Evolutionary conservation across 2,113 vertebrate genomes (phyloP).

Genomic region (Myotis lucifugus): DNA sequence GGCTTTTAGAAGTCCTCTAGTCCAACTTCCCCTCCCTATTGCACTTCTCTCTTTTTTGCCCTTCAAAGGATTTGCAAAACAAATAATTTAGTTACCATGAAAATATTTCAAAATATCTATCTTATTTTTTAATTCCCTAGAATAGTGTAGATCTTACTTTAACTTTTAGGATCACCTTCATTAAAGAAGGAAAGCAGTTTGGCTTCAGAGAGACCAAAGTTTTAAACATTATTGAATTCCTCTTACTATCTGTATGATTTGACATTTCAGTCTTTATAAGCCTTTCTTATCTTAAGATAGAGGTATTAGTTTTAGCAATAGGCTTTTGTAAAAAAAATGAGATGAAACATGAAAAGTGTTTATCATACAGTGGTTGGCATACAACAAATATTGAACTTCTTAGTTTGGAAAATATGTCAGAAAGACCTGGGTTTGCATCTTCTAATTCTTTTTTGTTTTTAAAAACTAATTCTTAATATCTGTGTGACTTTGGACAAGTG

Average conservation of each 20-base stretch:
- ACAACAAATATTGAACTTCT: not conserved
- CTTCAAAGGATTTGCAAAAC: not conserved
- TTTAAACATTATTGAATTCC: conserved; percentile 7
- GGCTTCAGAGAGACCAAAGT: not conserved
- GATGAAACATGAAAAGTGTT: not conserved
- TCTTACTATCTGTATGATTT: not conserved
- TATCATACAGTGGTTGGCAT: not conserved
- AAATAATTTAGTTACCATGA: not conserved
- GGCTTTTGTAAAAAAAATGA: not conserved
- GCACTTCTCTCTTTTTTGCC: not conserved
- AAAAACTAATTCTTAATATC: not conserved
- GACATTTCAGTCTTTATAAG: not conserved
- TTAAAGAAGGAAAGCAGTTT: not conserved
- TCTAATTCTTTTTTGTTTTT: conserved; percentile 10
- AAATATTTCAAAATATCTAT: not conserved
- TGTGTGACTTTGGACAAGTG: conserved; percentile 2
- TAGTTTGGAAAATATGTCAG: conserved; percentile 15
- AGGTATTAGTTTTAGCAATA: not conserved
- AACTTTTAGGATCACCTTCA: conserved; percentile 1
- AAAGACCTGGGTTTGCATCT: not conserved
- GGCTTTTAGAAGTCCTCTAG: not conserved
- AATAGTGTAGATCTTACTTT: not conserved
- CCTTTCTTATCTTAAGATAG: conserved; percentile 23
- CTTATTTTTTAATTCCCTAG: not conserved
- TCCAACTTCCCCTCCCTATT: not conserved